phyloP scores from a whole-genome alignment of 2,113 vertebrate genomes.

The Ardeotis arabs region DNA sequence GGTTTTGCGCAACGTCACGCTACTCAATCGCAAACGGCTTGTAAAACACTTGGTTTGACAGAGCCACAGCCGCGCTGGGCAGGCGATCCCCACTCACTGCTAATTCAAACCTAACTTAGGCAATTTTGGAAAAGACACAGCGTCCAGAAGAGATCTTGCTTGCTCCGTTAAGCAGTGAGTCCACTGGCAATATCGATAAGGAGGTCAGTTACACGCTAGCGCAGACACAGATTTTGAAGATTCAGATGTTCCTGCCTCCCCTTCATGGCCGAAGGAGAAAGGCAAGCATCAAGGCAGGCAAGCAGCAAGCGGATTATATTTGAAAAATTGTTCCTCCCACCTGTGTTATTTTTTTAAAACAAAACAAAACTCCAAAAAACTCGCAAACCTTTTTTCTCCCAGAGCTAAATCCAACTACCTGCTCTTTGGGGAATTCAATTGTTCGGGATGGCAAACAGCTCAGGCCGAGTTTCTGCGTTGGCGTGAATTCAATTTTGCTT shows the following conservation, averaged over 20 bases:
- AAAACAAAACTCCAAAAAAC: neutral
- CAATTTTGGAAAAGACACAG: neutral
- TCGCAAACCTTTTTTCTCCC: neutral
- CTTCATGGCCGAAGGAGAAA: neutral
- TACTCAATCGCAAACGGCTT: neutral
- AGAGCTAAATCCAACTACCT: neutral
- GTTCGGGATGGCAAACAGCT: neutral
- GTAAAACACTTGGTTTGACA: neutral
- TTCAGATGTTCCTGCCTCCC: neutral
- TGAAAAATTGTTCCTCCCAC: neutral
- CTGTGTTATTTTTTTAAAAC: neutral
- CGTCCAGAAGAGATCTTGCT: neutral
- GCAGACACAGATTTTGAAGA: neutral
- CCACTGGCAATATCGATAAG: neutral
- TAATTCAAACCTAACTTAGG: fast-evolving
- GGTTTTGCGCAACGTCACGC: neutral
- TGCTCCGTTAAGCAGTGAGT: fast-evolving
- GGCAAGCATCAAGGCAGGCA: neutral
- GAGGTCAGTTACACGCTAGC: neutral
- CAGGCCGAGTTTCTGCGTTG: neutral
- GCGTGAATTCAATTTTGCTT: neutral
- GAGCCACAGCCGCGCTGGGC: neutral
- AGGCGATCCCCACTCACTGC: neutral
- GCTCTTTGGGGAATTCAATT: neutral
- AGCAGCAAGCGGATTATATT: neutral